Percentiles rank a stretch among this genome's conserved stretches.
phyloP scores from a whole-genome alignment of 1,140 invertebrate genomes.

The Brachionus paranguensis region DNA sequence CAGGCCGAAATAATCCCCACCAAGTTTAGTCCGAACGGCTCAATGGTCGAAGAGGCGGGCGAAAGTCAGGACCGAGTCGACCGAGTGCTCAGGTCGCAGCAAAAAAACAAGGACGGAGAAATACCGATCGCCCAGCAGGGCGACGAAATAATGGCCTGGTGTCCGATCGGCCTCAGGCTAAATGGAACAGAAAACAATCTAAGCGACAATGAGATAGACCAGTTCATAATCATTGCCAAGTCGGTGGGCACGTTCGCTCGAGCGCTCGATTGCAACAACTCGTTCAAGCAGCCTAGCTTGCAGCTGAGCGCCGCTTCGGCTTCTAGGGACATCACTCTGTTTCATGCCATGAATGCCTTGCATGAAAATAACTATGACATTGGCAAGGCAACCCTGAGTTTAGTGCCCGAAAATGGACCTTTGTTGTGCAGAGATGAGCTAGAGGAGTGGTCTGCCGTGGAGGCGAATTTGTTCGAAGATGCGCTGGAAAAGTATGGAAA shows the following conservation, averaged over 20 bases:
- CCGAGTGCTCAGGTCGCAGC: background rate
- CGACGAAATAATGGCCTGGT: constrained; percentile 82
- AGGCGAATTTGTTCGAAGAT: constrained; percentile 98
- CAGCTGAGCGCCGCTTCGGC: constrained; percentile 98
- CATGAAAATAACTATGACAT: constrained; percentile 87
- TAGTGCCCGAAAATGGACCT: constrained; percentile 87
- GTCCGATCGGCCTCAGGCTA: constrained; percentile 61
- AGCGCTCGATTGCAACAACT: constrained; percentile 92
- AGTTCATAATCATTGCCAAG: constrained; percentile 90
- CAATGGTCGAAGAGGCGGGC: constrained; percentile 4
- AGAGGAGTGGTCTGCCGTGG: constrained; percentile 99
- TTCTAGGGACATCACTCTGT: constrained; percentile 94
- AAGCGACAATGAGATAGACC: constrained; percentile 91
- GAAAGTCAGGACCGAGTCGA: constrained; percentile 42
- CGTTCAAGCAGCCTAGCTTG: constrained; percentile 91
- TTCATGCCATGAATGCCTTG: constrained; percentile 95
- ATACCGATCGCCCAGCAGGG: constrained; percentile 59
- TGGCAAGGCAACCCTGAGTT: constrained; percentile 77
- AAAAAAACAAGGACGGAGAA: constrained; percentile 60
- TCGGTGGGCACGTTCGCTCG: constrained; percentile 97
- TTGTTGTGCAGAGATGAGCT: constrained; percentile 97
- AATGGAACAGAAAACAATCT: constrained; percentile 64
- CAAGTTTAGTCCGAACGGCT: constrained; percentile 6
- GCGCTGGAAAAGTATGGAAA: constrained; percentile 97
- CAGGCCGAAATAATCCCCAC: constrained; percentile 71